These are phyloP conservation scores for Drosophila equinoxialis DNA, from an alignment of 1,140 invertebrate genomes.

Conservation along the genomic window DNA sequence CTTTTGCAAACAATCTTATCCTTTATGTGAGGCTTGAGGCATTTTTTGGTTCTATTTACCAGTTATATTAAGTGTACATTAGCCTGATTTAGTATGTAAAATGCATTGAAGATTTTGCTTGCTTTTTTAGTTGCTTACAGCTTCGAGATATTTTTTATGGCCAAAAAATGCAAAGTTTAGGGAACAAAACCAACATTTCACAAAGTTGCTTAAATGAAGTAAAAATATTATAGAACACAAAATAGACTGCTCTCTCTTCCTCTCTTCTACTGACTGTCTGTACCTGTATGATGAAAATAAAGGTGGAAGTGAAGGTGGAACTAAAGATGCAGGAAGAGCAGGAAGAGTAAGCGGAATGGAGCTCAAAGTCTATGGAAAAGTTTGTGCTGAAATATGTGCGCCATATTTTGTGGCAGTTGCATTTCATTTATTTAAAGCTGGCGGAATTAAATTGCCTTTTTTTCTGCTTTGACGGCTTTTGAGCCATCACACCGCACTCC, in stretches of 20 bases:
- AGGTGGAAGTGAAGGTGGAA: background rate
- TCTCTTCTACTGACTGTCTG: too few species aligned
- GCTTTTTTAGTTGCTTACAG: conserved; percentile 46
- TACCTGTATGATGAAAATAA: background rate
- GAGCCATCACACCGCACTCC: background rate
- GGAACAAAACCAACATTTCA: conserved; percentile 51
- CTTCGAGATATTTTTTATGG: conserved; percentile 32
- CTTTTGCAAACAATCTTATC: conserved; percentile 37
- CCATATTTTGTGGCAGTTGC: conserved; percentile 51
- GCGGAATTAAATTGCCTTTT: conserved; percentile 64
- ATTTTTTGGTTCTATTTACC: conserved; percentile 25
- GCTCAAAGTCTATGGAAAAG: background rate
- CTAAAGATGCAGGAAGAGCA: background rate
- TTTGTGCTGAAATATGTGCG: conserved; percentile 20
- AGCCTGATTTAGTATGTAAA: conserved; percentile 64
- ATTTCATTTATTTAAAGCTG: conserved; percentile 72
- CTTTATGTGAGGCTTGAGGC: conserved; percentile 31
- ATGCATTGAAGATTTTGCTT: conserved; percentile 48
- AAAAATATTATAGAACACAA: conserved; percentile 74
- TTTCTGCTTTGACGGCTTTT: conserved; percentile 28
- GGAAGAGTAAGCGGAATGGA: too few species aligned
- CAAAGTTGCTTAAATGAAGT: conserved; percentile 68
- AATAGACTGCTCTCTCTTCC: conserved; percentile 17
- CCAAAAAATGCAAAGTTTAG: conserved; percentile 64
- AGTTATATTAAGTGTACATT: conserved; percentile 70